Conservation (phyloP, 1,140 invertebrate species). For the Littorina saxatilis region DNA sequence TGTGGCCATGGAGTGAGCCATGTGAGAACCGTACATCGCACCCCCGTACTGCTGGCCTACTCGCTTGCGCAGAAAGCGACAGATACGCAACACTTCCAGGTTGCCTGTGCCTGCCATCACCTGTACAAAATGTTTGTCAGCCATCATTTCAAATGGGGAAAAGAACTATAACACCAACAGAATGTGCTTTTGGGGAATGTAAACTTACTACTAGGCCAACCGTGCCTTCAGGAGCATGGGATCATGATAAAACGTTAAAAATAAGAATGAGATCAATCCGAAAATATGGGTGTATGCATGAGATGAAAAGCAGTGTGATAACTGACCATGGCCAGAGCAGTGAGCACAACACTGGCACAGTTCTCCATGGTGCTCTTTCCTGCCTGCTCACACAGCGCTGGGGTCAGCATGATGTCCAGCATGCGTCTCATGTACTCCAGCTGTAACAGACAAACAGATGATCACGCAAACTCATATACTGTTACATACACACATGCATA, state of each 20-base stretch:
- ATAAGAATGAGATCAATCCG: no score
- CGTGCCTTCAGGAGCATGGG: no score
- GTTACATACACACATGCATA: no score
- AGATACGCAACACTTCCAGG: slow-evolving; percentile 89
- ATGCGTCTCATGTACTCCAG: slow-evolving; percentile 78
- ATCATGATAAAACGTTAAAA: no score
- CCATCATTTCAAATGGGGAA: no score
- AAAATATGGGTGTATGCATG: no score
- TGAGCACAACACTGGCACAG: slow-evolving; percentile 88
- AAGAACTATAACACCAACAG: no score
- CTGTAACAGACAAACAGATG: slow-evolving; percentile 40
- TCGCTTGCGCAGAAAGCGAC: slow-evolving; percentile 86
- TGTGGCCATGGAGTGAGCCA: slow-evolving; percentile 95
- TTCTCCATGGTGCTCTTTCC: slow-evolving; percentile 93
- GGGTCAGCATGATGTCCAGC: slow-evolving; percentile 81
- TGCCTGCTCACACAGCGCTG: slow-evolving; percentile 86
- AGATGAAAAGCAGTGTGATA: not conserved
- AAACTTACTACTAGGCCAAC: no score
- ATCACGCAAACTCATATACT: no score
- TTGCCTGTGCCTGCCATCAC: slow-evolving; percentile 96
- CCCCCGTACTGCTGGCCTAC: slow-evolving; percentile 75
- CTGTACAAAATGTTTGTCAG: slow-evolving; percentile 74
- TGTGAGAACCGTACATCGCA: slow-evolving; percentile 93
- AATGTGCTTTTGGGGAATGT: no score
- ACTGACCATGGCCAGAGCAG: slow-evolving; percentile 86